Percentiles rank a stretch among this genome's conserved stretches.
These are phyloP conservation scores for Galerucella calmariensis DNA, from an alignment of 2,888 invertebrate genomes.

Conservation along the genomic window DNA sequence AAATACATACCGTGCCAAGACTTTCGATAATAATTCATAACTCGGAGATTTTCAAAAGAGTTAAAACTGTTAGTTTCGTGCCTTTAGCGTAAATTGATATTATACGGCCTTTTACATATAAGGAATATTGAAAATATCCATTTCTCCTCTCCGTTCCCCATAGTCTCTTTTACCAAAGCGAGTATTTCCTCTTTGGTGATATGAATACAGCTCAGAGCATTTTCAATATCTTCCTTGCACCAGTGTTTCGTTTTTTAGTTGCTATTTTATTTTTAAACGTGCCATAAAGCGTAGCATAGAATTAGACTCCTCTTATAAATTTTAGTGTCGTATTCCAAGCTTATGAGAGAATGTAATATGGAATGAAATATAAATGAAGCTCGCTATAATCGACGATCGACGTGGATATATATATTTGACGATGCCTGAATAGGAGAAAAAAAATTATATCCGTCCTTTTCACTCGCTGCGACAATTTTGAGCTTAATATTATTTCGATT, in stretches of 20 bases:
- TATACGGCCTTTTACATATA: not conserved
- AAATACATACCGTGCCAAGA: no score
- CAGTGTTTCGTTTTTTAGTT: slow-evolving; percentile 39
- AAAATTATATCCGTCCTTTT: not conserved
- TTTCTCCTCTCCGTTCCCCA: not conserved
- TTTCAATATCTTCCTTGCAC: slow-evolving; percentile 28
- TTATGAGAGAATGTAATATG: slow-evolving; percentile 14
- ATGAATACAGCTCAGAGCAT: slow-evolving; percentile 36
- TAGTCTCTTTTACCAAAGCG: not conserved
- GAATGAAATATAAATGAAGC: slow-evolving; percentile 25
- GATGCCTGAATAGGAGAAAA: not conserved
- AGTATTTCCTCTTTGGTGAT: slow-evolving; percentile 31
- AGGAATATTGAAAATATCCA: not conserved
- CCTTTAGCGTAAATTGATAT: not conserved
- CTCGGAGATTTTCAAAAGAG: not conserved
- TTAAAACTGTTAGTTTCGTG: not conserved
- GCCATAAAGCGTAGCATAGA: slow-evolving; percentile 1
- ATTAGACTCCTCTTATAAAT: slow-evolving; percentile 12
- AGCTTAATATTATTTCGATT: slow-evolving; percentile 4
- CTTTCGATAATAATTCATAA: not conserved
- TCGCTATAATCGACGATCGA: slow-evolving; percentile 11
- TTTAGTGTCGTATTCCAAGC: slow-evolving; percentile 1
- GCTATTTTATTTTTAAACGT: slow-evolving; percentile 31
- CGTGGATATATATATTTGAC: slow-evolving; percentile 16
- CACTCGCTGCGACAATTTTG: not conserved